Base-by-base conservation (phyloP, 2,888 invertebrate genomes). In the Xylocampa areola region DNA sequence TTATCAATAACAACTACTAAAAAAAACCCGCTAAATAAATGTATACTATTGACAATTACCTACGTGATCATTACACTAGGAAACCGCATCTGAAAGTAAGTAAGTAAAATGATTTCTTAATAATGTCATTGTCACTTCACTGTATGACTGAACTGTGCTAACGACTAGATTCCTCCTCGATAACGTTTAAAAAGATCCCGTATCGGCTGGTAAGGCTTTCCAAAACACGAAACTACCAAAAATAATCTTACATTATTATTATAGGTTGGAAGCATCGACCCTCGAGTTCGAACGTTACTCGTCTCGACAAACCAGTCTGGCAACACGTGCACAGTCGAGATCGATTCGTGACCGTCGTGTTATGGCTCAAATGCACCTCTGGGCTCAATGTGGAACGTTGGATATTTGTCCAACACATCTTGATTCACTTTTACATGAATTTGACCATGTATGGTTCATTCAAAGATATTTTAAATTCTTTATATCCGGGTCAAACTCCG, bases 291-390 rank as follows among this genome's bases (percentile, higher is more conserved):
- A 66, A 44, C 66, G 50, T 50, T 64, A 70, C 65, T 55, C 33
- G 49, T 49, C 41, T 58, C 35, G 48, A 53, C 45, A 74, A 83
- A 85, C 85, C 83, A 73, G 85, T 86, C 82, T 51, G 29, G 35
- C 17, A 65, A 83, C 90, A 89, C 90, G 89, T 90, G 90, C 81
- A 79, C 59, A 73, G 78, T 40, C 36, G 68, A 45, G 47, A 77
- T 75, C 61, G 70, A 77, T 73, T 89, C 89, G 90, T 91, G 90
- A 87, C 87, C 85, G 60, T 77, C 75, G 79, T 73, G 75, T 87
- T 85, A 84, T 84, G 74, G 68, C 70, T 72, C 73, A 58, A 58
- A 36, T 64, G 66, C 57, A 49, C 33, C 49, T 49, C 51, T 29
- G 51, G 29, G 27, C 29, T 53, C 27, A 43, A 47, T 57, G 68